phyloP scores from a whole-genome alignment of 2,888 invertebrate species.

The Ophion slaviceki region DNA sequence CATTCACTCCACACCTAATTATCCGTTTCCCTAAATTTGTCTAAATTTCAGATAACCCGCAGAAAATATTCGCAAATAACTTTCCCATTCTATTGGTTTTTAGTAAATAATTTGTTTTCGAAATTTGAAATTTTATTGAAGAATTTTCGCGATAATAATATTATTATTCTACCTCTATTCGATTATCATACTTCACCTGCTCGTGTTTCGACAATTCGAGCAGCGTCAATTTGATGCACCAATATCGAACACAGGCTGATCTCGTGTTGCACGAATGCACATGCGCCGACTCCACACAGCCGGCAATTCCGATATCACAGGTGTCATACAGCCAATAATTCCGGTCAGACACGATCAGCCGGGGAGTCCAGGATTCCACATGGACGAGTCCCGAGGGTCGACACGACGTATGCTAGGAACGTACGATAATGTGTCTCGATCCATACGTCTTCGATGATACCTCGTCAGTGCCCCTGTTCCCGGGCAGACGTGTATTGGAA shows the following conservation, averaged over 20 bases:
- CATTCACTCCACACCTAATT: too few species aligned
- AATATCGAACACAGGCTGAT: neutral
- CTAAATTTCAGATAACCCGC: too few species aligned
- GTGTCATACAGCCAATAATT: conserved; percentile 24
- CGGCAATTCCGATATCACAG: conserved; percentile 18
- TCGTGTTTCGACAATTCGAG: neutral
- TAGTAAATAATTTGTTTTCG: neutral
- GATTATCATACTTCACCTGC: too few species aligned
- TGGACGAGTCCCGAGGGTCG: conserved; percentile 3
- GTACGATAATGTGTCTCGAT: conserved; percentile 7
- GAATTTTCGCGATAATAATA: too few species aligned
- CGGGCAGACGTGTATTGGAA: neutral
- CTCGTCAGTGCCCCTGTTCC: neutral
- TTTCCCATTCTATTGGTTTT: neutral
- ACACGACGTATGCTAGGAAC: conserved; percentile 6
- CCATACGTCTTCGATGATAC: neutral
- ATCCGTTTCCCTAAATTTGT: too few species aligned
- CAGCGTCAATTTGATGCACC: neutral
- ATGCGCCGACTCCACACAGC: neutral
- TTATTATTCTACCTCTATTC: too few species aligned
- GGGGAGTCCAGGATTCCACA: conserved; percentile 5
- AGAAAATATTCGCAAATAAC: neutral
- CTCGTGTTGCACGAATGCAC: neutral
- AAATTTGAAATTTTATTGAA: too few species aligned
- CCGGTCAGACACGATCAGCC: conserved; percentile 13